phyloP scores from a whole-genome alignment of 2,797 vertebrate genomes.

The Linurgus olivaceus region DNA sequence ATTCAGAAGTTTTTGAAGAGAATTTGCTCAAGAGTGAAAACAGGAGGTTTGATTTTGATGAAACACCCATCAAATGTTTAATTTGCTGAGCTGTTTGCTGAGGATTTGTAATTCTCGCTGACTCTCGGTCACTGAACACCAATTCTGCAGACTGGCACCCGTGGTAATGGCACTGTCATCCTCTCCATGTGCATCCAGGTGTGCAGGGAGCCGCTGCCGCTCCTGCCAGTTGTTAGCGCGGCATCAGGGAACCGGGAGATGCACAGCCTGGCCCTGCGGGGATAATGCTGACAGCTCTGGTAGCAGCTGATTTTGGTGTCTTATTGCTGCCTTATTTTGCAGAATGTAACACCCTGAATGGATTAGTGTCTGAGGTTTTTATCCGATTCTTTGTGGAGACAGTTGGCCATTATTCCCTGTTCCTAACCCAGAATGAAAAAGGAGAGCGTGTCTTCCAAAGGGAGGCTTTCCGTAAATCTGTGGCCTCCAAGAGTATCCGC shows the following conservation, averaged over 20 bases:
- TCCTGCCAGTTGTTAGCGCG: neutral
- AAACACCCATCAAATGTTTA: neutral
- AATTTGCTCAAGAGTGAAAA: neutral
- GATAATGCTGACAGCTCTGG: neutral
- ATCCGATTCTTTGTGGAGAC: slow-evolving; percentile 99
- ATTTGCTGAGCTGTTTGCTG: neutral
- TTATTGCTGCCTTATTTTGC: slow-evolving; percentile 63
- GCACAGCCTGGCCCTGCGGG: neutral
- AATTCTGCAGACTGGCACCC: neutral
- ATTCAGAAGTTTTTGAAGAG: neutral
- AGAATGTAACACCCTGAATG: slow-evolving; percentile 96
- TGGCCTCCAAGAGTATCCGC: slow-evolving; percentile 96
- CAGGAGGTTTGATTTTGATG: neutral
- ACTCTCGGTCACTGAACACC: neutral
- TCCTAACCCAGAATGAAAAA: slow-evolving; percentile 92
- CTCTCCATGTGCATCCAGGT: neutral
- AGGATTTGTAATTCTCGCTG: neutral
- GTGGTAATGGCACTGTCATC: neutral
- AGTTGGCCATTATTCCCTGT: slow-evolving; percentile 96
- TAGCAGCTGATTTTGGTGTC: slow-evolving; percentile 27
- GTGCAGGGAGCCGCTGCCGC: neutral
- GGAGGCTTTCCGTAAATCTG: slow-evolving; percentile 96
- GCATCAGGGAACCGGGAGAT: neutral
- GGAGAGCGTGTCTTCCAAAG: slow-evolving; percentile 93
- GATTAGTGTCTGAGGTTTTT: slow-evolving; percentile 96